Percentiles rank a stretch among this genome's conserved stretches.
These are phyloP conservation scores for Scrobipalpa atriplicella DNA, from an alignment of 2,888 invertebrate genomes.

Conservation along the genomic window DNA sequence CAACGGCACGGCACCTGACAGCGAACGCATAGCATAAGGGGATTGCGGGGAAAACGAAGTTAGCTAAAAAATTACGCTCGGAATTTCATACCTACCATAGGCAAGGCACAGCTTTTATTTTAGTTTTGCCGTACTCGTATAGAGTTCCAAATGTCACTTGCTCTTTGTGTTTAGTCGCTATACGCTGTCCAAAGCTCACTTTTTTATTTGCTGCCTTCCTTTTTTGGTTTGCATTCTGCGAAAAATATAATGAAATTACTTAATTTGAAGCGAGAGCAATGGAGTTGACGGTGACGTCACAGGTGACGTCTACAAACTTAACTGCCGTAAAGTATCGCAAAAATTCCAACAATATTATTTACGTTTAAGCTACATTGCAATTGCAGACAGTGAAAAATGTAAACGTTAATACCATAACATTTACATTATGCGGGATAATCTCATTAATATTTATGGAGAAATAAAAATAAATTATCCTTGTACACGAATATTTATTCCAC, in stretches of 20 bases:
- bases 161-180: conserved; percentile 6
- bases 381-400: conserved; percentile 38
- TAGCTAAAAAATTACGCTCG: conserved; percentile 2
- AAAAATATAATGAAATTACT: no score
- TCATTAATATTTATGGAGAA: conserved; percentile 61
- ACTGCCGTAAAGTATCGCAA: conserved; percentile 4
- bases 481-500: conserved; percentile 41
- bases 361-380: conserved; percentile 28
- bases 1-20: neutral
- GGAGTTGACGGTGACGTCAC: neutral
- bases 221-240: neutral
- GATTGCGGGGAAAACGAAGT: neutral
- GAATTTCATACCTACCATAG: neutral
- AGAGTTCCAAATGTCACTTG: conserved; percentile 9
- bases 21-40: conserved; percentile 3
- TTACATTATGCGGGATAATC: conserved; percentile 58
- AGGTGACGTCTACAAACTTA: neutral
- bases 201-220: neutral
- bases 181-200: conserved; percentile 1
- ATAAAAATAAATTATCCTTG: conserved; percentile 58
- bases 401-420: conserved; percentile 40
- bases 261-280: no score
- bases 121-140: neutral
- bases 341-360: conserved; percentile 16
- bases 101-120: conserved; percentile 2